These are phyloP conservation scores for Chironomus tepperi DNA, from an alignment of 1,140 invertebrate species.

Conservation along the genomic window DNA sequence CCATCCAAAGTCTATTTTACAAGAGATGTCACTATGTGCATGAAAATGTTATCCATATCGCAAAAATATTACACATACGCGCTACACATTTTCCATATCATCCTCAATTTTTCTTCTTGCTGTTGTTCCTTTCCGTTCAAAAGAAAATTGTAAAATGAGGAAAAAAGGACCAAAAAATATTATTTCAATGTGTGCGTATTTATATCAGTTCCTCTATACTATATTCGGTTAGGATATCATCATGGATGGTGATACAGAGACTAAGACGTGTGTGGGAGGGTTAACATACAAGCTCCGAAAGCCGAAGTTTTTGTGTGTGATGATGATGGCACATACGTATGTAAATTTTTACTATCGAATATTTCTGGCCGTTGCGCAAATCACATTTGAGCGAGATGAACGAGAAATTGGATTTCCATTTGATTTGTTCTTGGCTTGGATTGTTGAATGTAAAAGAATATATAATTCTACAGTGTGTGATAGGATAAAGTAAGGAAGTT, in stretches of 20 bases:
- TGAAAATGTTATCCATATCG: not conserved
- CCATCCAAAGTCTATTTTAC: constrained; percentile 4
- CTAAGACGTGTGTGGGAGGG: not conserved
- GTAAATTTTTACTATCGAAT: too few species aligned
- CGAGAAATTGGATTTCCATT: not conserved
- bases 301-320: not conserved
- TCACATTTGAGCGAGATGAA: not conserved
- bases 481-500: too few species aligned
- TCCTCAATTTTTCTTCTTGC: not conserved
- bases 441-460: not conserved
- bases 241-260: not conserved
- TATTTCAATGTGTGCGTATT: not conserved
- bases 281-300: not conserved
- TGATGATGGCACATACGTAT: not conserved
- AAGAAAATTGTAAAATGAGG: not conserved
- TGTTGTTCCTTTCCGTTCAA: too few species aligned
- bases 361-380: not conserved
- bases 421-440: not conserved
- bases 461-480: too few species aligned
- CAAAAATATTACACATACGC: not conserved
- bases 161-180: not conserved
- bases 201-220: too few species aligned
- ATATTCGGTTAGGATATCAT: too few species aligned
- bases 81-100: not conserved
- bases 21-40: not conserved